Base-by-base conservation (phyloP, 1,140 invertebrate species). In the Formica selysi region DNA sequence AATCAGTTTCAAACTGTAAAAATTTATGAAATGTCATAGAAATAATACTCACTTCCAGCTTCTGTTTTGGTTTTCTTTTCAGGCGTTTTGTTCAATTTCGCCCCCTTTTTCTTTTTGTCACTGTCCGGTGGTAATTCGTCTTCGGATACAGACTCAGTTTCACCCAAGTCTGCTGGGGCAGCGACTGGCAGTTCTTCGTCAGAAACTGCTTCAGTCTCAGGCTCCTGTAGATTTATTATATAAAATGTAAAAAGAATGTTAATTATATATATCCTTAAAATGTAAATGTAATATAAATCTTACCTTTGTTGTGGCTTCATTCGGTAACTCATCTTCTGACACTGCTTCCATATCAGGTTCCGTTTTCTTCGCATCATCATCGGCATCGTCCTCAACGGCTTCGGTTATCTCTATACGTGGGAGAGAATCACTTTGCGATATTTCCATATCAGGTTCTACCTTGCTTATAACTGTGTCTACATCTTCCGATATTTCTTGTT, bases 121-220 rank as follows among this genome's bases (percentile, higher is more conserved):
- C 95, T 95, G 41, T 97, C 96, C 29, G 94, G 95, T 32, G 97
- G 97, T 38, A 98, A 92, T 94, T 98, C 97, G 94, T 98, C 97
- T 92, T 98, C 97, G 1, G 97, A 98, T 2, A 98, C 97, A 2
- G 97, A 97, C 93, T 98, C 97, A 0, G 97, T 98, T 94, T 98
- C 97, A 2, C 97, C 97, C n/a, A 98, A 92, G 92, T 98, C 97
- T 65, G 97, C 97, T 51, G 97, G 95, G 89, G 97, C 96, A 0
- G 97, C 96, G 0, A 96, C 97, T 29, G 97, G 97, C 7, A 98
- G 93, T 94, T 98, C 97, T 94, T 98, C 97, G 89, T 97, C 97
- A 0, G 96, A 97, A 2, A 97, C 96, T 83, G 97, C 96, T 93
- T 97, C 97, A 32, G 97, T 97, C 92, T 96, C 96, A 44, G 96